Evolutionary conservation across 1,140 invertebrate species (phyloP), one percentile per base, ranked within the genome.

Genomic region (Lasaia peninsularis): DNA sequence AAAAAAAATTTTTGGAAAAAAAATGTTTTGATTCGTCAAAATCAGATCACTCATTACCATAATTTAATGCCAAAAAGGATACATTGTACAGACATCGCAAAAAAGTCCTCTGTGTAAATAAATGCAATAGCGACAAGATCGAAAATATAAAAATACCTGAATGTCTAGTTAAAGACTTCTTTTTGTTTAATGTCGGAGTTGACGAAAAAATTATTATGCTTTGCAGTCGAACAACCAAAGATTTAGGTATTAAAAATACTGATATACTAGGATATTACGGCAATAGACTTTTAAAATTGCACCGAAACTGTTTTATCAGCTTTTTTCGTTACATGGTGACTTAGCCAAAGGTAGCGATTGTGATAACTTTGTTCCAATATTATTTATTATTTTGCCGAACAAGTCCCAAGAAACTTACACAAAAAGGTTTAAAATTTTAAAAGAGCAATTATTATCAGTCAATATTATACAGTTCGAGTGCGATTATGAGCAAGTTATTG

Each of bases 231-330:
- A 40, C 5, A 40, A 11, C 35, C 14, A 40, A 40, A 37, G n/a
- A 35, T 35, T 35, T 35, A 35, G n/a, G n/a, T n/a, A 35, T 35
- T 35, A 35, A 35, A 35, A 35, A 35, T 35, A 35, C 33, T 35
- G n/a, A 35, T 35, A 35, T 35, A 35, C n/a, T 4, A 35, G n/a
- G 11, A 12, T 37, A 37, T 37, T 37, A 37, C 34, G 34, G 34
- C 34, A 7, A 37, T 14, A 12, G 34, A 35, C 34, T 35, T 35
- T 35, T 35, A 35, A 35, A 35, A 35, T 35, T 35, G 34, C 34
- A 12, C 34, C 34, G 34, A 35, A 35, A 35, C n/a, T 12, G 34
- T 14, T 35, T 35, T 35, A 14, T 35, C 34, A 35, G 34, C 34
- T 35, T 37, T 37, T 37, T 37, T 37, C 34, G 12, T 37, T 14